phyloP scores from a whole-genome alignment of 2,113 vertebrate genomes.

The Lathamus discolor region DNA sequence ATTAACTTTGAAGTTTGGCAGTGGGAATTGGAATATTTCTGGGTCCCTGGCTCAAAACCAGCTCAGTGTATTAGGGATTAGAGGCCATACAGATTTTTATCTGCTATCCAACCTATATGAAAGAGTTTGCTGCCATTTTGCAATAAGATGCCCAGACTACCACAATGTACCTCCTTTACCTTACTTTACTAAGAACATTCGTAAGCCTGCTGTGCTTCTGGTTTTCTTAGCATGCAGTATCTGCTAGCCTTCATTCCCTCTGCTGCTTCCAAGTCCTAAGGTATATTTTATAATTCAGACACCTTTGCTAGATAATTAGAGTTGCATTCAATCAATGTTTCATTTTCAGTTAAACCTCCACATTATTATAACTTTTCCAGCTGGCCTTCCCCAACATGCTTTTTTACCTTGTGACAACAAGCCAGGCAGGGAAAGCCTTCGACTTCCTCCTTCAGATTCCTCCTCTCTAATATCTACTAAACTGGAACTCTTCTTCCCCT shows the following conservation, averaged over 20 bases:
- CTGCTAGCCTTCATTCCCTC: neutral
- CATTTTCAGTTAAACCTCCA: neutral
- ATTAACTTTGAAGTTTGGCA: neutral
- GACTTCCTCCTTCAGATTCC: slow-evolving; percentile 85
- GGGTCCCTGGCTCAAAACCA: neutral
- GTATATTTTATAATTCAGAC: neutral
- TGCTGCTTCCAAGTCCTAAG: neutral
- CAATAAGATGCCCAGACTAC: neutral
- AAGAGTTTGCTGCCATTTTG: neutral
- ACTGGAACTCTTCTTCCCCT: slow-evolving; percentile 96
- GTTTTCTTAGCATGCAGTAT: neutral
- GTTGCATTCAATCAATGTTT: neutral
- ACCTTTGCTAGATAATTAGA: neutral
- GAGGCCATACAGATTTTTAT: neutral
- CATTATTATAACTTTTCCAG: neutral
- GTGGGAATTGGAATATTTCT: neutral
- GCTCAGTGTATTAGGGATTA: neutral
- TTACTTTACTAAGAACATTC: neutral
- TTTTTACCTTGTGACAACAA: slow-evolving; percentile 94
- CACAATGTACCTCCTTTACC: neutral
- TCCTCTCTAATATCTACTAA: slow-evolving; percentile 94
- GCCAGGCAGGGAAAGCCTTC: slow-evolving; percentile 94
- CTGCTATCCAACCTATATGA: neutral
- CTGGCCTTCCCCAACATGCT: neutral
- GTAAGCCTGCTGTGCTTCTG: neutral